These are phyloP conservation scores for Malurus melanocephalus DNA, from an alignment of 2,113 vertebrate species.

Conservation along the genomic window DNA sequence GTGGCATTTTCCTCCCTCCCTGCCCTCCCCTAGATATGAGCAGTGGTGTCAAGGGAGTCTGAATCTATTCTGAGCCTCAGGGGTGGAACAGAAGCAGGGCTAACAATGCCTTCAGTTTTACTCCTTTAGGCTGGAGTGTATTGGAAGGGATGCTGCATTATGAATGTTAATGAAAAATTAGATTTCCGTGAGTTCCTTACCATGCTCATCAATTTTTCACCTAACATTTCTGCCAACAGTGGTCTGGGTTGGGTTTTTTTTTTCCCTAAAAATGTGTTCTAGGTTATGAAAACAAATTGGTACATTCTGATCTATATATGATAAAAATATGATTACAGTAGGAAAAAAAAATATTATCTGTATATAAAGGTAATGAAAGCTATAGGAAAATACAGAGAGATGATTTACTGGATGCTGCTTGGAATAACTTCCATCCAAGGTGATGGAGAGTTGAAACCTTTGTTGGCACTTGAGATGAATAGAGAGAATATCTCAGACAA, in stretches of 20 bases:
- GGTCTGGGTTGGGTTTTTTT: accelerated
- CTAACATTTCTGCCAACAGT: not conserved
- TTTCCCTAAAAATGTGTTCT: not conserved
- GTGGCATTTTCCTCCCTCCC: accelerated
- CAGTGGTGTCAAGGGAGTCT: not conserved
- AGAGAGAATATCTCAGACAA: not conserved
- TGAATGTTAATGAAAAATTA: constrained; percentile 11
- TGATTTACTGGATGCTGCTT: not conserved
- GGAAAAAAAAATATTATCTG: not conserved
- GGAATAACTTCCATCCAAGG: not conserved
- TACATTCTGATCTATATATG: not conserved
- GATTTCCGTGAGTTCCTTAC: not conserved
- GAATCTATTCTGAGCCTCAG: not conserved
- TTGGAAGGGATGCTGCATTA: not conserved
- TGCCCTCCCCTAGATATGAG: accelerated
- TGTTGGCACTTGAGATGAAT: not conserved
- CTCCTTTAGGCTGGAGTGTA: not conserved
- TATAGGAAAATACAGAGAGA: not conserved
- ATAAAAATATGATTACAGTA: not conserved
- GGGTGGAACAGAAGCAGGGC: not conserved
- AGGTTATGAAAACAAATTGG: not conserved
- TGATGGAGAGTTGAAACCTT: not conserved
- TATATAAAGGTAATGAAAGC: not conserved
- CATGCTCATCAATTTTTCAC: not conserved
- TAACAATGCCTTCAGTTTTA: not conserved